Base-by-base conservation (phyloP, 2,113 vertebrate species). In the Miniopterus natalensis region DNA sequence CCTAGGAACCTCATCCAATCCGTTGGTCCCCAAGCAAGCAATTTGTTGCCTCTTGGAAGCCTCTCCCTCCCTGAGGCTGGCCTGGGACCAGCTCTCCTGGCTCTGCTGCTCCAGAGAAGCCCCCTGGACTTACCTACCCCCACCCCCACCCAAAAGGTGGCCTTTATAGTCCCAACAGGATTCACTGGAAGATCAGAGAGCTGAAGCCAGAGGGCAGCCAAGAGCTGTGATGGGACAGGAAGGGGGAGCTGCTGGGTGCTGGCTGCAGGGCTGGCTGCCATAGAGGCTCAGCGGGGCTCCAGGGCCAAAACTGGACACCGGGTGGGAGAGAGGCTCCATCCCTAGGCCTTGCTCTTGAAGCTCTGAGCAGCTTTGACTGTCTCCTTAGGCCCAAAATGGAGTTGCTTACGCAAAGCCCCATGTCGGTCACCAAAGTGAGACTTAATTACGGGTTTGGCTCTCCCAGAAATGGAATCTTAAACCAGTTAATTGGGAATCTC, bases 21-120 rank as follows among this genome's bases (percentile, higher is more conserved):
- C 12, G 53, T 13, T 23, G 57, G n/a, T 4, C 25, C 68, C 23
- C 21, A 29, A 25, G 27, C 0, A 0, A 18, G 5, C 1, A 5
- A 14, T 11, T 23, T 8, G 9, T 20, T 18, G 21, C 29, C 36
- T 53, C 6, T 21, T 3, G 6, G 42, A 74, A 90, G 55, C 65
- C 71, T 29, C 45, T 57, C 27, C 36, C 10, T 36, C n/a, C 53
- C 17, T 15, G 61, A 3, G 59, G 51, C 15, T 59, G 20, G 53
- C 59, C 80, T 20, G 0, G 5, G 51, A 53, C 78, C n/a, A 3
- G 1, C 20, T 55, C 23, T 77, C 36, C 23, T 17, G 4, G 4
- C 10, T 79, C 68, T 65, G 14, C 63, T 40, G 25, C 47, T 90
- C 70, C 47, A 49, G 53, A 36, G 0, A 8, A 31, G 36, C 31